phyloP scores from a whole-genome alignment of 2,113 vertebrate genomes.

The Opisthocomus hoazin region DNA sequence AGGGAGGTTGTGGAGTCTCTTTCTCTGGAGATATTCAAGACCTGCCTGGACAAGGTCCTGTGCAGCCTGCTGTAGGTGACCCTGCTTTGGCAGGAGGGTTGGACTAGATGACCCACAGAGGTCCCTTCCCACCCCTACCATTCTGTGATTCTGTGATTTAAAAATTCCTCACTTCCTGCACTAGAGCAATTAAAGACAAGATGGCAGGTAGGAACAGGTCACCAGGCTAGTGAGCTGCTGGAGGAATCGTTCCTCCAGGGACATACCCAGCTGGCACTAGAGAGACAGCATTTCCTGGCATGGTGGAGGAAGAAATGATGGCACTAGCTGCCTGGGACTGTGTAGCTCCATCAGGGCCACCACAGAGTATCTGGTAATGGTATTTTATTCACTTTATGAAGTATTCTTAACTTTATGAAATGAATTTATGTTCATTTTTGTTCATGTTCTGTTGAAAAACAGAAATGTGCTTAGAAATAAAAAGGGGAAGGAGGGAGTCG shows the following conservation, averaged over 20 bases:
- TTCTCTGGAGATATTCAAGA: too few species aligned
- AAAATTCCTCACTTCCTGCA: not conserved
- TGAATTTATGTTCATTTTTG: too few species aligned
- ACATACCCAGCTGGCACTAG: not conserved
- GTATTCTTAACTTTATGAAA: not conserved
- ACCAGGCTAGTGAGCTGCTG: not conserved
- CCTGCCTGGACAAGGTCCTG: too few species aligned
- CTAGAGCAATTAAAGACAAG: not conserved
- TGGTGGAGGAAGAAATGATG: not conserved
- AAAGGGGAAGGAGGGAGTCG: not conserved
- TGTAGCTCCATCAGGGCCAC: not conserved
- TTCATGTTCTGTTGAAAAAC: not conserved
- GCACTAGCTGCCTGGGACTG: not conserved
- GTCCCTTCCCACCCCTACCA: too few species aligned
- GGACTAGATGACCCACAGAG: too few species aligned
- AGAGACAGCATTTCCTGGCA: not conserved
- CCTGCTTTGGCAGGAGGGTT: too few species aligned
- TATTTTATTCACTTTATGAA: not conserved
- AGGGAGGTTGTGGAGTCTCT: too few species aligned
- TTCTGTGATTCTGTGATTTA: too few species aligned
- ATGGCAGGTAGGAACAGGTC: not conserved
- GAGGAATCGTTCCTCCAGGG: not conserved
- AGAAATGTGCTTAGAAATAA: not conserved
- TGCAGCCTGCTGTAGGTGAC: too few species aligned
- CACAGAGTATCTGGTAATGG: not conserved